A percentile compares a stretch with the other conserved stretches of the same genome.
Evolutionary conservation across 2,888 invertebrate species (phyloP).

Genomic region (Schrankia costaestrigalis): DNA sequence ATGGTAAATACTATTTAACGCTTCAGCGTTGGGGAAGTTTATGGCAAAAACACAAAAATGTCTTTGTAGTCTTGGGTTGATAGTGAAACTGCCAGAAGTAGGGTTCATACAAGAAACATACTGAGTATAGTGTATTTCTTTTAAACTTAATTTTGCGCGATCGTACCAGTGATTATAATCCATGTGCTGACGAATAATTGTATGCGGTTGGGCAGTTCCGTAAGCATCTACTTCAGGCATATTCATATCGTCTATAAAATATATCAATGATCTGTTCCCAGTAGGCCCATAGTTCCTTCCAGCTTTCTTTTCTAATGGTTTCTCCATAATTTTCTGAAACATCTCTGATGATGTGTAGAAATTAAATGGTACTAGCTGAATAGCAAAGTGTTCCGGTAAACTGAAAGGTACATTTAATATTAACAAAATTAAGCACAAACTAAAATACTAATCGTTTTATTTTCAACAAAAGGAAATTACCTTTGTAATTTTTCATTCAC

Average conservation of each 20-base stretch:
- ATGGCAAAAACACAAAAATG: constrained; percentile 95
- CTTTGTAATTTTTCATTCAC: constrained; percentile 85
- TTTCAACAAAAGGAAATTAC: constrained; percentile 33
- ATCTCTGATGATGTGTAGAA: constrained; percentile 97
- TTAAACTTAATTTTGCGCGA: constrained; percentile 90
- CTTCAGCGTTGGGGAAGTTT: constrained; percentile 89
- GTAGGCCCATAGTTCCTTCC: constrained; percentile 97
- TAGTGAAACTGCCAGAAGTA: constrained; percentile 97
- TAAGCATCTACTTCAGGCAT: constrained; percentile 96
- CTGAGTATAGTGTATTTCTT: constrained; percentile 98
- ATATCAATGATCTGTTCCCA: constrained; percentile 94
- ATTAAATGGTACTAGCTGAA: constrained; percentile 96
- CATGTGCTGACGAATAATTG: constrained; percentile 95
- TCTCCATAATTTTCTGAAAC: constrained; percentile 95
- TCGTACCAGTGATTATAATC: constrained; percentile 97
- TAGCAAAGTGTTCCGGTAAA: constrained; percentile 91
- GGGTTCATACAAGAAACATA: constrained; percentile 99
- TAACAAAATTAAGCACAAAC: neutral
- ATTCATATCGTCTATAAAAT: constrained; percentile 98
- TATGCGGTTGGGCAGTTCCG: constrained; percentile 98
- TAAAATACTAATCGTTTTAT: neutral
- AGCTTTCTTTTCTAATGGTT: constrained; percentile 97
- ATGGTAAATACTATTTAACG: constrained; percentile 92
- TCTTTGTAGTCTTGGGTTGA: constrained; percentile 95
- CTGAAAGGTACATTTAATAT: constrained; percentile 56